Evolutionary conservation across 2,797 vertebrate species (phyloP).

Genomic region (Thalassophryne amazonica): DNA sequence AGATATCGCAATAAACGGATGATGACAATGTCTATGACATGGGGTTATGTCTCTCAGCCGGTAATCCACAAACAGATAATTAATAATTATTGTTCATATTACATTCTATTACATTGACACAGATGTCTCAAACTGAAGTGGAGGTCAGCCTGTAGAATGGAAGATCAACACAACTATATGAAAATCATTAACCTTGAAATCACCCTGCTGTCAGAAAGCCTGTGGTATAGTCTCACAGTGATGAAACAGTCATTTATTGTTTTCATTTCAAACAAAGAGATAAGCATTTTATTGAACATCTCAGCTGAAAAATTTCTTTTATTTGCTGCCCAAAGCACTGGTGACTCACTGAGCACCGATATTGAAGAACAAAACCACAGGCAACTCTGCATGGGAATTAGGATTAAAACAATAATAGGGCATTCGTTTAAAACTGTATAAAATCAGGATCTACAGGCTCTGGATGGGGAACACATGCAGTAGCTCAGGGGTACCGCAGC

Average conservation of each 20-base stretch:
- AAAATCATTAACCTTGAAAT: conserved; percentile 9
- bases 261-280: conserved; percentile 14
- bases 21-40: too few species aligned
- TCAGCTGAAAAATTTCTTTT: conserved; percentile 33
- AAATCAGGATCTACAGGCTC: background rate
- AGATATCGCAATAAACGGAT: too few species aligned
- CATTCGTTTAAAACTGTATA: conserved; percentile 2
- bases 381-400: conserved; percentile 8
- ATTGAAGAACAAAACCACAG: background rate
- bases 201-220: background rate
- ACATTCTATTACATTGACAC: too few species aligned
- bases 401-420: conserved; percentile 28
- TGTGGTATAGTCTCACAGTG: background rate
- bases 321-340: conserved; percentile 27
- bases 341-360: background rate
- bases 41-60: too few species aligned
- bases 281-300: conserved; percentile 27
- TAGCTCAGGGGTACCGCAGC: conserved; percentile 1
- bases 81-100: too few species aligned
- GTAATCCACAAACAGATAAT: background rate
- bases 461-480: conserved; percentile 7
- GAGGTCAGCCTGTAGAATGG: background rate
- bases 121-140: background rate
- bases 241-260: conserved; percentile 6
- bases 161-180: background rate